Evolutionary conservation across 2,797 vertebrate species (phyloP).

Genomic region (Rhyacichthys aspro): DNA sequence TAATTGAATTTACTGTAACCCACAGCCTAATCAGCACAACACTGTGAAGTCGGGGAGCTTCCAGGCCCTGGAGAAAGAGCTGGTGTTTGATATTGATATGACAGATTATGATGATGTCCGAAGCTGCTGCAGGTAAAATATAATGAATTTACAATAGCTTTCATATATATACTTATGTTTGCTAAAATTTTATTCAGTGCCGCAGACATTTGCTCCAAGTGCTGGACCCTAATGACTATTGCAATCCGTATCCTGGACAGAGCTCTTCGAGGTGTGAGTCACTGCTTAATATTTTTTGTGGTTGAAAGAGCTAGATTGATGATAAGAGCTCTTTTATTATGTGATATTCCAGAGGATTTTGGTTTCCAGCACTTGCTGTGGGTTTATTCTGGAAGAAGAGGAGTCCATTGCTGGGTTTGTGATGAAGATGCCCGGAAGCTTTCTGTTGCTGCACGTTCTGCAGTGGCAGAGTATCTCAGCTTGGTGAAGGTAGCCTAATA

Average conservation of each 20-base stretch:
- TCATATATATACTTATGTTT: neutral
- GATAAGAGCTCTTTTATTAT: neutral
- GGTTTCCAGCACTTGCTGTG: slow-evolving; percentile 91
- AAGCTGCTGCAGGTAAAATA: slow-evolving; percentile 89
- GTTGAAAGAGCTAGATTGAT: neutral
- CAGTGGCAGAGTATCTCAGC: slow-evolving; percentile 93
- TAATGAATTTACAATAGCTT: neutral
- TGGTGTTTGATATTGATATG: slow-evolving; percentile 99
- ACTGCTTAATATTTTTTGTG: neutral
- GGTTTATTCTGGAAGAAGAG: slow-evolving; percentile 96
- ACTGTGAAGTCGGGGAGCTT: slow-evolving; percentile 92
- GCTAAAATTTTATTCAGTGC: slow-evolving; percentile 74
- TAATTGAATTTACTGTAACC: slow-evolving; percentile 8
- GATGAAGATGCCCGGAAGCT: slow-evolving; percentile 91
- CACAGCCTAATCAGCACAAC: slow-evolving; percentile 93
- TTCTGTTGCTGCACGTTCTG: slow-evolving; percentile 88
- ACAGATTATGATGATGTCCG: slow-evolving; percentile 97
- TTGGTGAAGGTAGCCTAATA: slow-evolving; percentile 88
- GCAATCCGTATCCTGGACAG: slow-evolving; percentile 89
- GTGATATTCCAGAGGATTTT: slow-evolving; percentile 87
- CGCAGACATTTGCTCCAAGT: slow-evolving; percentile 93
- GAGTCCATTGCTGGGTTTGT: slow-evolving; percentile 98
- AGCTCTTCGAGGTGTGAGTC: slow-evolving; percentile 83
- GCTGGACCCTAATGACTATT: slow-evolving; percentile 96
- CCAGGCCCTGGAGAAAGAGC: slow-evolving; percentile 94